Evolutionary conservation across 2,113 vertebrate species (phyloP), one percentile per base, ranked within the genome.

Genomic region (Sceloporus undulatus): DNA sequence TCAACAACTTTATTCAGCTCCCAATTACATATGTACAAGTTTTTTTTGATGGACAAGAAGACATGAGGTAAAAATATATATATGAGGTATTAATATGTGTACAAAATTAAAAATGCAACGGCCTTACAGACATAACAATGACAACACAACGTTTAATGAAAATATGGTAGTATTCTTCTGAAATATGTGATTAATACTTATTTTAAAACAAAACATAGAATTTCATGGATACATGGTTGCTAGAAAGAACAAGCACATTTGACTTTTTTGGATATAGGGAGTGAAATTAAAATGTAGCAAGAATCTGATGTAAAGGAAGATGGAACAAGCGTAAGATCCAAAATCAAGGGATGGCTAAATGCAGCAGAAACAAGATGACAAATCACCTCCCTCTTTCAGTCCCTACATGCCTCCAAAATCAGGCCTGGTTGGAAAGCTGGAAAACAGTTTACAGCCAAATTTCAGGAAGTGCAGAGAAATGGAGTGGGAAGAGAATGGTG

Each of bases 61-160:
- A 96, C 92, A 93, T 93, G 96, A 97, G 97, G 97, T 97, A 96
- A 97, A 96, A 96, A 96, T 96, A 48, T 48, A 48, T 48, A 48
- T 48, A 48, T 97, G 97, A 97, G 96, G 97, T 97, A 97, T 96
- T 96, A 96, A 95, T 95, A 95, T 79, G 94, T 92, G 56, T 95
- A 96, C 93, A 96, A 95, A 95, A 96, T 95, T 96, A 90, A 97
- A 95, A 96, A 97, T 92, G 92, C 62, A 96, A 82, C 90, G 90
- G 92, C 87, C 86, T 88, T 97, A 95, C 88, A 85, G 94, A 94
- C 94, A 95, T 95, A 94, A 93, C 94, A 94, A 93, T 92, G 94
- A 92, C 91, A 94, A 95, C 88, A 92, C 95, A 96, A 96, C 92
- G 92, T 68, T n/a, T 74, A 87, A 92, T 93, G 89, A 94, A 92